These are phyloP conservation scores for Carlito syrichta DNA, from an alignment of 2,113 vertebrate species.

Conservation along the genomic window DNA sequence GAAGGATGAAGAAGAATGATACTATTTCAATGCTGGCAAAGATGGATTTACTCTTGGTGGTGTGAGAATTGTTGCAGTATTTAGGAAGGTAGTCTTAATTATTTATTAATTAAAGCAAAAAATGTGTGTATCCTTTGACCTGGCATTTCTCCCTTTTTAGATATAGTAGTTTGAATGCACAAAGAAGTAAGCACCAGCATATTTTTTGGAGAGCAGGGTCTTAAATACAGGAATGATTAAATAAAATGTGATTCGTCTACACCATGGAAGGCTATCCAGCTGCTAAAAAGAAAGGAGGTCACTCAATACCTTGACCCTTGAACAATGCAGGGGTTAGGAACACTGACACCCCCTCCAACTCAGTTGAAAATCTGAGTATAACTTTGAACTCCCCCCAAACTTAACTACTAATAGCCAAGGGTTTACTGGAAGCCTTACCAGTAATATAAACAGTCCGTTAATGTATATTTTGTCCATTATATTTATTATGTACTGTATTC, in stretches of 20 bases:
- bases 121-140: background rate
- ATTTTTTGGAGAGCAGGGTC: background rate
- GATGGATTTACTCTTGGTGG: background rate
- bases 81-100: background rate
- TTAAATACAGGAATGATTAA: background rate
- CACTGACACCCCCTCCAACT: too few relatives aligned
- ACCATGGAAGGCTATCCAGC: background rate
- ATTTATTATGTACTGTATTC: too few relatives aligned
- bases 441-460: too few relatives aligned
- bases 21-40: background rate
- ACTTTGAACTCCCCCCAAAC: too few relatives aligned
- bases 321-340: too few relatives aligned
- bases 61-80: background rate
- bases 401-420: too few relatives aligned
- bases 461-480: too few relatives aligned
- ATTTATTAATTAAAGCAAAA: background rate
- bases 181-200: background rate
- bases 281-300: constrained; percentile 11
- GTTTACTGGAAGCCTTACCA: too few relatives aligned
- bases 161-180: background rate
- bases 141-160: background rate
- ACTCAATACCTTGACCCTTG: background rate
- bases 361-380: too few relatives aligned
- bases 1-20: background rate
- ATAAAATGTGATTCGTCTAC: background rate